Evolutionary conservation across 2,113 vertebrate species (phyloP), one percentile per base, ranked within the genome.

Genomic region (Aptenodytes patagonicus): DNA sequence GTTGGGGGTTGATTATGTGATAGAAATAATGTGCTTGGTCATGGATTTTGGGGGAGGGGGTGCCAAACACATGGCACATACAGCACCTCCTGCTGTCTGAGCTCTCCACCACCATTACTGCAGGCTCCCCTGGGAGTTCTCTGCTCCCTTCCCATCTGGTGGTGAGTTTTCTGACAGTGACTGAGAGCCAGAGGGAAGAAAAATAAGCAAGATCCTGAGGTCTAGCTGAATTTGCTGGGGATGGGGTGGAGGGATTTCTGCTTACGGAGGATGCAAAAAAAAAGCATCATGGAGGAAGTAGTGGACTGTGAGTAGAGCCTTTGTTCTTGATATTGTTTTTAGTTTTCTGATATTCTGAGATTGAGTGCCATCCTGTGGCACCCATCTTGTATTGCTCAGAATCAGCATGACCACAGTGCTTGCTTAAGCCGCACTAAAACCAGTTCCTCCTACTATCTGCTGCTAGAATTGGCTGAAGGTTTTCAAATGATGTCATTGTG

Each of bases 301-400:
- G 68, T 77, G 93, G 84, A 54, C 88, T 70, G 81, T 83, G 88
- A 92, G 90, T n/a, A 7, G 79, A 90, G 92, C 90, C 95, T 97
- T 97, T 96, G 95, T 95, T 94, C 75, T 75, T 55, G 79, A n/a
- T 68, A 40, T 4, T 42, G 42, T 42, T 42, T 42, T 47, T 71
- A 60, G 26, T 76, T 91, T 65, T 31, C 55, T 78, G 82, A 93
- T 80, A 25, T 19, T 66, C 24, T 90, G 92, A 94, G 94, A 25
- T 87, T 36, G 92, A 94, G 95, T 97, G 97, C 96, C 96, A 97
- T 97, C 96, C 96, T 94, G 96, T 96, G 97, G 95, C 83, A 71
- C 62, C 54, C 64, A 4, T 36, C 92, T 17, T 32, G 73, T 7
- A 96, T 71, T 96, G 96, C 96, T 88, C 25, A 8, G 55, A 22